Percentiles rank a stretch among this genome's conserved stretches.
These are phyloP conservation scores for Seira sanloemensis DNA, from an alignment of 2,888 invertebrate genomes.

Conservation along the genomic window DNA sequence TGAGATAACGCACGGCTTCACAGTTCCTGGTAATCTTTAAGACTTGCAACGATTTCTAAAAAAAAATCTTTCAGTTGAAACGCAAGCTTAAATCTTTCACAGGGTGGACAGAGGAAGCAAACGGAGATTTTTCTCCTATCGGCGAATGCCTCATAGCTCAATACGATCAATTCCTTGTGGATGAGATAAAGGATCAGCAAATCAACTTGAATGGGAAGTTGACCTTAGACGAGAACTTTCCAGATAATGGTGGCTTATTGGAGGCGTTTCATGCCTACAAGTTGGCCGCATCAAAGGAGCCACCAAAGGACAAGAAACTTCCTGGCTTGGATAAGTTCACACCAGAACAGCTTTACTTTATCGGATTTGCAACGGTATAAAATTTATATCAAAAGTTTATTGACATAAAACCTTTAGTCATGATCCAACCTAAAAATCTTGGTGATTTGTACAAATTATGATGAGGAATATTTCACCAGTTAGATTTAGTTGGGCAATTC, in stretches of 20 bases:
- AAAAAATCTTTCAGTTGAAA: too few species aligned
- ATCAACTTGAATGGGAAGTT: conserved; percentile 58
- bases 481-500: too few species aligned
- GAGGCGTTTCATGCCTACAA: conserved; percentile 72
- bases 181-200: conserved; percentile 45
- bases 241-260: conserved; percentile 73
- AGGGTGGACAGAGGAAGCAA: conserved; percentile 67
- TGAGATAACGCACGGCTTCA: conserved; percentile 52
- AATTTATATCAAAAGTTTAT: background rate
- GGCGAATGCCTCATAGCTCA: conserved; percentile 62
- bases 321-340: conserved; percentile 74
- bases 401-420: background rate
- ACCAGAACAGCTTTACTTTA: conserved; percentile 77
- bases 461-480: too few species aligned
- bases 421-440: background rate
- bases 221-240: conserved; percentile 67
- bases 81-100: background rate
- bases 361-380: conserved; percentile 76
- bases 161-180: conserved; percentile 44
- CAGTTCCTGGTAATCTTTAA: conserved; percentile 34
- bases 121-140: conserved; percentile 55
- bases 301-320: conserved; percentile 68
- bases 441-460: too few species aligned
- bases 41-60: too few species aligned
- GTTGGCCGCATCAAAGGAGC: conserved; percentile 59